These are phyloP conservation scores for Listronotus bonariensis DNA, from an alignment of 1,140 invertebrate species.

Conservation along the genomic window DNA sequence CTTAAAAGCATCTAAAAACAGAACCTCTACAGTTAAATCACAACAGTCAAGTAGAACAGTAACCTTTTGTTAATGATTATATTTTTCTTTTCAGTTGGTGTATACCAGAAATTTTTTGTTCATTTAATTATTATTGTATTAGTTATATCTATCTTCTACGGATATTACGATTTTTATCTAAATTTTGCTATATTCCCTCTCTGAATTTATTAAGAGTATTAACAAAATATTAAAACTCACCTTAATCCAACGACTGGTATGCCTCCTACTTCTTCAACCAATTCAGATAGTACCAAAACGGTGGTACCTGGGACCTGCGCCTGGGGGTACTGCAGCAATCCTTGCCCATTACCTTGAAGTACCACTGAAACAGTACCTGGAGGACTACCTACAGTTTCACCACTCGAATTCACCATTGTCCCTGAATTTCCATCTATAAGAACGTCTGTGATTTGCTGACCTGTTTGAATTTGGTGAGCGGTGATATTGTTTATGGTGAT, in stretches of 20 bases:
- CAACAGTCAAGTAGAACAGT: no score
- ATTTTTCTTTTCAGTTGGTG: no score
- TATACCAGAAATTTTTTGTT: no score
- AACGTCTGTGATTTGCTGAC: constrained; percentile 58
- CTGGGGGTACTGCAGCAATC: constrained; percentile 54
- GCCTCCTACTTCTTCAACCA: constrained; percentile 56
- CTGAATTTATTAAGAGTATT: no score
- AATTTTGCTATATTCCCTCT: no score
- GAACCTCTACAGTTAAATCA: no score
- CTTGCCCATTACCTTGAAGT: constrained; percentile 52
- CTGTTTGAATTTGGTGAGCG: constrained; percentile 58
- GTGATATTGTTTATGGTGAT: constrained; percentile 55
- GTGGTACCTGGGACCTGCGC: constrained; percentile 56
- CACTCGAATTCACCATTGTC: constrained; percentile 48
- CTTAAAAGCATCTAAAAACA: no score
- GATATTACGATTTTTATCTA: no score
- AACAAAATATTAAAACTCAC: constrained; percentile 34
- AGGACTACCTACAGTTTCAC: constrained; percentile 54
- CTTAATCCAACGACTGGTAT: constrained; percentile 53
- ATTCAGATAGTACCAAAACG: constrained; percentile 61
- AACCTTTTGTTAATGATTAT: no score
- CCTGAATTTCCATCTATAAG: constrained; percentile 57
- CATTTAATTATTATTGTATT: no score
- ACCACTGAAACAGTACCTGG: constrained; percentile 55
- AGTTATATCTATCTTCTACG: no score